Base-by-base conservation (phyloP, 2,797 vertebrate species). In the Chelonia mydas region DNA sequence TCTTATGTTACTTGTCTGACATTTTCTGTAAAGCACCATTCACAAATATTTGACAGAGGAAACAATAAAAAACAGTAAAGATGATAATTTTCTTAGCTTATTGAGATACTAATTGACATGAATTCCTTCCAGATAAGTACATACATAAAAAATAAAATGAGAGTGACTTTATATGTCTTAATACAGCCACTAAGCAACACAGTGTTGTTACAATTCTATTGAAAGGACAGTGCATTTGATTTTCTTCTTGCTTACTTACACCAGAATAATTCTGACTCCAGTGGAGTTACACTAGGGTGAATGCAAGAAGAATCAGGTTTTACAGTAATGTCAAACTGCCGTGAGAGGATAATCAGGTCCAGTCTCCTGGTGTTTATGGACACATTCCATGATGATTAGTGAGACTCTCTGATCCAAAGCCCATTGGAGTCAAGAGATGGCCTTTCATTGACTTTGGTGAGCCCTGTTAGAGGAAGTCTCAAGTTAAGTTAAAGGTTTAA, bases 141-240 rank as follows among this genome's bases (percentile, higher is more conserved):
- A 7, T 19, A 28, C 57, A 0, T 21, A 17, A 25, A 77, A 87
- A 10, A 21, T 79, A 17, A 76, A 5, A 74, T 53, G 23, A 28
- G 17, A 79, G 4, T 13, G 13, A 0, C 3, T 0, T 57, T 33
- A 9, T 2, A 2, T 27, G 13, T 37, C 41, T 47, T 45, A 45
- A 45, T 12, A 76, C 21, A 76, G 11, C 21, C 21, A 7, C 21
- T 33, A 74, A 65, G 9, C 1, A 45, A 25, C 68, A 72, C 21
- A 80, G 33, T 5, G 37, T 27, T 59, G 27, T 59, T 9, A 11
- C 0, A 49, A 54, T 25, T 7, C 5, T 8, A 65, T 54, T 76
- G 31, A 0, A 0, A 87, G 54, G 49, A 5, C 7, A 47, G 61
- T 49, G 7, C 1, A 1, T 51, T 8, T 5, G 5, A 5, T 37